These are phyloP conservation scores for Lycophotia porphyrea DNA, from an alignment of 2,888 invertebrate species.

Conservation along the genomic window DNA sequence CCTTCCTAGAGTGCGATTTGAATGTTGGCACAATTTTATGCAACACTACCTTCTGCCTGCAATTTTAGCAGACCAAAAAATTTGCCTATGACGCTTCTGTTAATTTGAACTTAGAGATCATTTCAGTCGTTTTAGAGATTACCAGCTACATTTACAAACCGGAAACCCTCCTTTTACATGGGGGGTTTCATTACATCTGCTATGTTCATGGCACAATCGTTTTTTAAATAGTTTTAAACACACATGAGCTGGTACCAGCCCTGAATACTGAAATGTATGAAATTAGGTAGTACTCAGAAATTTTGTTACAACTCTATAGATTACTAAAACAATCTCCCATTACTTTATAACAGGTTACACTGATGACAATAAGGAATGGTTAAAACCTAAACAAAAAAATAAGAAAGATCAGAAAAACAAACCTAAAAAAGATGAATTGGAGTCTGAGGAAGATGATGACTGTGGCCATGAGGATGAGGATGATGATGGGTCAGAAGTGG, in stretches of 20 bases:
- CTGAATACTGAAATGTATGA: not conserved
- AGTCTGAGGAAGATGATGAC: slow-evolving; percentile 70
- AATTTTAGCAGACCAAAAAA: no score
- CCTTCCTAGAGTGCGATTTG: not conserved
- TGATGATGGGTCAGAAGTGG: slow-evolving; percentile 73
- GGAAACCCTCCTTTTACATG: no score
- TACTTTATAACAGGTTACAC: slow-evolving; percentile 88
- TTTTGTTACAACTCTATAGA: not conserved
- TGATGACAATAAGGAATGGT: slow-evolving; percentile 93
- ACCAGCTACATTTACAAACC: not conserved
- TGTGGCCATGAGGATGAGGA: slow-evolving; percentile 73
- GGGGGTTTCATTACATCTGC: not conserved
- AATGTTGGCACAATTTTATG: not conserved
- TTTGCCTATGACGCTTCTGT: no score
- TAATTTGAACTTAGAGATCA: no score
- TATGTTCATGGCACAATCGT: not conserved
- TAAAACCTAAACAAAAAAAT: slow-evolving; percentile 91
- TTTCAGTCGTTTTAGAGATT: not conserved
- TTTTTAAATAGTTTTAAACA: slow-evolving; percentile 7
- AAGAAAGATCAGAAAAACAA: slow-evolving; percentile 74
- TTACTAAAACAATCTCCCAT: not conserved
- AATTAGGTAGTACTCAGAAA: not conserved
- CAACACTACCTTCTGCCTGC: not conserved
- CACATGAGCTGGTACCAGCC: not conserved
- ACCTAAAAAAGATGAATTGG: slow-evolving; percentile 59